These are phyloP conservation scores for Riparia riparia DNA, from an alignment of 2,113 vertebrate genomes.

Conservation along the genomic window DNA sequence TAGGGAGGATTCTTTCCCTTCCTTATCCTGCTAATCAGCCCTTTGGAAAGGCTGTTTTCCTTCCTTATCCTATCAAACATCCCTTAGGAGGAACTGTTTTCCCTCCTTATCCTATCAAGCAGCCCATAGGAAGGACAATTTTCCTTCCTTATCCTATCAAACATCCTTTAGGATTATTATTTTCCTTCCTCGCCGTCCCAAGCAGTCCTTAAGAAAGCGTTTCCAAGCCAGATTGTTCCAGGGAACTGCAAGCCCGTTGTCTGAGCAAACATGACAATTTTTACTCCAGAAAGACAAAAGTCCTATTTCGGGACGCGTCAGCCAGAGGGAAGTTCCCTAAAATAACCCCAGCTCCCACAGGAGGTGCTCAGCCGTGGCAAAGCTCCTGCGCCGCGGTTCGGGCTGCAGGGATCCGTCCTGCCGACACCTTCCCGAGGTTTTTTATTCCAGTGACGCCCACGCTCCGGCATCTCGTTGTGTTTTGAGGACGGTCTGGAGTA, in stretches of 20 bases:
- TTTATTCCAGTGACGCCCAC: background rate
- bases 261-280: accelerated
- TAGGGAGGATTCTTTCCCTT: background rate
- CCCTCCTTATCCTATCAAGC: background rate
- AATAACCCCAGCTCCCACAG: background rate
- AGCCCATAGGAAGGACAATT: accelerated
- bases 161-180: background rate
- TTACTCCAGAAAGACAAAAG: background rate
- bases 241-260: background rate
- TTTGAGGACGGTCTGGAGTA: background rate
- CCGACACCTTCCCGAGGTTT: background rate
- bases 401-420: background rate
- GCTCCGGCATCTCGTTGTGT: accelerated
- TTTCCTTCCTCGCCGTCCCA: background rate
- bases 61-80: background rate
- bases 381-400: accelerated
- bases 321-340: background rate
- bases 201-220: background rate
- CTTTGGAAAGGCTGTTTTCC: background rate
- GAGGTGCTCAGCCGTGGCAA: background rate
- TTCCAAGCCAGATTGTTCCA: background rate
- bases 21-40: accelerated
- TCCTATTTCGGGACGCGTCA: background rate
- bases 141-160: background rate
- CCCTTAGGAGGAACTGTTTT: background rate